phyloP scores from a whole-genome alignment of 1,140 invertebrate genomes.

The Anthonomus grandis region DNA sequence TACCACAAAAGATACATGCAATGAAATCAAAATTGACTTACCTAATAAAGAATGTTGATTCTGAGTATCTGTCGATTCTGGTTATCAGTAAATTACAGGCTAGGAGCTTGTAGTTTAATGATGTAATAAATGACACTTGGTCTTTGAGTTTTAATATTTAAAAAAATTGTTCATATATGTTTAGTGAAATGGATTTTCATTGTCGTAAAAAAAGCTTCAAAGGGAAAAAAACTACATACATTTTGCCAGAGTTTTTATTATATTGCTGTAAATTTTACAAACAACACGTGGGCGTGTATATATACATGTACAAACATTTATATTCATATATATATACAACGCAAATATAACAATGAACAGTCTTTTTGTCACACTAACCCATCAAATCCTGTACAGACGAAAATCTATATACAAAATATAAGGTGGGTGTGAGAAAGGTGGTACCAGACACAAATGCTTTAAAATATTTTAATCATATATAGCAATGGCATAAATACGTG shows the following conservation, averaged over 20 bases:
- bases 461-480: too few relatives aligned
- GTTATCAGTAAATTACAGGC: background rate
- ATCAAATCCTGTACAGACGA: conserved; percentile 8
- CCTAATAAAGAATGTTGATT: conserved; percentile 4
- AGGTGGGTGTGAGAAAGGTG: background rate
- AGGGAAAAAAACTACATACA: conserved; percentile 16
- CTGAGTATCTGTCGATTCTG: background rate
- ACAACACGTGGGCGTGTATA: conserved; percentile 25
- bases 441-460: background rate
- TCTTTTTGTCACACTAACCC: conserved; percentile 1
- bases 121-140: background rate
- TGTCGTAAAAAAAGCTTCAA: background rate
- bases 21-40: conserved; percentile 11
- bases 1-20: conserved; percentile 36
- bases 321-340: too few relatives aligned
- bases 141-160: background rate
- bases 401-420: conserved; percentile 13
- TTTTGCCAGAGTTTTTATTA: conserved; percentile 43
- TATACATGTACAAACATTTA: too few relatives aligned
- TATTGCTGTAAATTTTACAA: conserved; percentile 43
- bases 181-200: background rate
- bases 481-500: too few relatives aligned
- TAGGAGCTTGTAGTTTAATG: background rate
- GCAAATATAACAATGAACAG: conserved; percentile 25
- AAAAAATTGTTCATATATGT: background rate